phyloP scores from a whole-genome alignment of 2,888 invertebrate species.

The Dendrolimus pini region DNA sequence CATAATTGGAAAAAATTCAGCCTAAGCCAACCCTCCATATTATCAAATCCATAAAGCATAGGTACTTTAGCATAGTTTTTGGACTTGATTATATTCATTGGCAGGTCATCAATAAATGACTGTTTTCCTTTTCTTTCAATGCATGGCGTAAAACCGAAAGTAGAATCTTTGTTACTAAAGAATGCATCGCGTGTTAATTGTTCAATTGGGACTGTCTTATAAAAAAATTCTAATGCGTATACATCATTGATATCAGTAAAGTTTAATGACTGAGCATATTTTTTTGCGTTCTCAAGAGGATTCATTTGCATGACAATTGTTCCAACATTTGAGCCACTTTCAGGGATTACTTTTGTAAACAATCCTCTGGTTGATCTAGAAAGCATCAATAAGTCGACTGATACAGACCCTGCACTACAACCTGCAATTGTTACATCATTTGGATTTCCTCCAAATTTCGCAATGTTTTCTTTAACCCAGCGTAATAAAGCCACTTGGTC shows the following conservation, averaged over 20 bases:
- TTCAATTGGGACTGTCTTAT: slow-evolving; percentile 26
- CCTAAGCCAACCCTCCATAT: slow-evolving; percentile 32
- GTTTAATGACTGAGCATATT: slow-evolving; percentile 22
- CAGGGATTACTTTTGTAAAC: slow-evolving; percentile 36
- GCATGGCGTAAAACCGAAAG: slow-evolving; percentile 24
- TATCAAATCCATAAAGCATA: slow-evolving; percentile 29
- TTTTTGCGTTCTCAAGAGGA: slow-evolving; percentile 31
- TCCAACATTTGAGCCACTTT: slow-evolving; percentile 34
- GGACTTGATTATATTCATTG: slow-evolving; percentile 30
- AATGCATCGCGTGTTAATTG: slow-evolving; percentile 19
- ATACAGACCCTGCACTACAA: slow-evolving; percentile 31
- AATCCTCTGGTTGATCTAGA: slow-evolving; percentile 31
- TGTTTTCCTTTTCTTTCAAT: slow-evolving; percentile 25
- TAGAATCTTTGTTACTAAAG: slow-evolving; percentile 20
- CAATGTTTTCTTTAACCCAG: slow-evolving; percentile 43
- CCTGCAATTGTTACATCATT: slow-evolving; percentile 38
- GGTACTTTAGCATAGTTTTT: slow-evolving; percentile 33
- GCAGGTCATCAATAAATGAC: slow-evolving; percentile 30
- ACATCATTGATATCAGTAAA: slow-evolving; percentile 31
- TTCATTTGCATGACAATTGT: slow-evolving; percentile 28
- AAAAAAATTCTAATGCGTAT: slow-evolving; percentile 37
- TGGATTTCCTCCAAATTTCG: slow-evolving; percentile 39
- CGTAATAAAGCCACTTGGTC: slow-evolving; percentile 37
- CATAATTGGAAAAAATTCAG: slow-evolving; percentile 16
- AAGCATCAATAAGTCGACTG: slow-evolving; percentile 35